Evolutionary conservation across 2,797 vertebrate genomes (phyloP), one percentile per base, ranked within the genome.

Genomic region (Dipus sagitta): DNA sequence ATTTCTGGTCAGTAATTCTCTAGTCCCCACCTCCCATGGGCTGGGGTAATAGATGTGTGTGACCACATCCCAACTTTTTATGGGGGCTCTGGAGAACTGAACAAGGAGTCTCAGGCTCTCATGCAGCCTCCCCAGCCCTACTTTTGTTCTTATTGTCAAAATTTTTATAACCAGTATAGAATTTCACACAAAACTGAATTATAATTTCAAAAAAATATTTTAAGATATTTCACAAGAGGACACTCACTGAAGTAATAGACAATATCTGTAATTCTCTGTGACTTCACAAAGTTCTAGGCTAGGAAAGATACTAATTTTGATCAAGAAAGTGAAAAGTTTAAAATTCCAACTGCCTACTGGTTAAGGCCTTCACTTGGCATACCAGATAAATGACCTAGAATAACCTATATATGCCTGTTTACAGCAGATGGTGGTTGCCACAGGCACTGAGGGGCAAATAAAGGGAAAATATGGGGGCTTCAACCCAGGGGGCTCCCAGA

Each of bases 351-450:
- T 3, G 30, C 30, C 11, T 30, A 65, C 32, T 62, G 30, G n/a
- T 8, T 52, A 47, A 12, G 11, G 20, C 76, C 38, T 54, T 71
- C 21, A 92, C 17, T 7, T 54, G 26, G 11, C 10, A 6, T 34
- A 38, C 28, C 6, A 4, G 9, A 54, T 81, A 21, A 24, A 8
- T 4, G 18, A 32, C 47, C 23, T 1, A 47, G 23, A 42, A 4
- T 32, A 30, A 74, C 0, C 0, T 38, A 30, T 32, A 6, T 11
- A 28, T 2, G 42, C 52, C 65, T 91, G 54, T 32, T 54, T 42
- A 64, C 64, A n/a, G 1, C 15, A 71, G 64, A 52, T 0, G 24
- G 0, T n/a, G 17, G 9, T 0, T 18, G 30, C 4, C 32, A 81
- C 0, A 12, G 20, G 81, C 8, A 7, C 12, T 8, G 12, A 30